A percentile compares a stretch with the other conserved stretches of the same genome.
phyloP scores from a whole-genome alignment of 2,888 invertebrate genomes.

The Phortica magna region DNA sequence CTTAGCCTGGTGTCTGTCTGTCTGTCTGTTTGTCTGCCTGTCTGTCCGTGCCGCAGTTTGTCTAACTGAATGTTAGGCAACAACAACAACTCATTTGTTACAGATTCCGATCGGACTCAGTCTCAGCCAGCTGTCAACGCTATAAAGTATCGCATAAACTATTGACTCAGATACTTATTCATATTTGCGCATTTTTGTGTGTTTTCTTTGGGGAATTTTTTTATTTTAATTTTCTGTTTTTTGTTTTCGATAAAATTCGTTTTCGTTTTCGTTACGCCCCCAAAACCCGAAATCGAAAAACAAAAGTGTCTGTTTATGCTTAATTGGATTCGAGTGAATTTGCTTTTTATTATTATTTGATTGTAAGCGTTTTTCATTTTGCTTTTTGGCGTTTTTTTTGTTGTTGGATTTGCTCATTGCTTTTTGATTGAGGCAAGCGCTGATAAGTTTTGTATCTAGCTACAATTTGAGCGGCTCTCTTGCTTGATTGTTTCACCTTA shows the following conservation, averaged over 20 bases:
- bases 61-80: slow-evolving; percentile 21
- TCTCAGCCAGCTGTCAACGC: slow-evolving; percentile 19
- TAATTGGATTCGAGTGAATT: slow-evolving; percentile 17
- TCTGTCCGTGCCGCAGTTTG: not conserved
- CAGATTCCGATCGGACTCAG: not conserved
- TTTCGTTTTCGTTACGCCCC: slow-evolving; percentile 44
- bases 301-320: slow-evolving; percentile 7
- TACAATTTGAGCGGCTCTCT: not conserved
- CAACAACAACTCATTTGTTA: slow-evolving; percentile 26
- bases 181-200: slow-evolving; percentile 21
- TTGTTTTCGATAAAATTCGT: slow-evolving; percentile 36
- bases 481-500: not conserved
- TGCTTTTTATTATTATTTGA: slow-evolving; percentile 39
- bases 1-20: slow-evolving; percentile 4
- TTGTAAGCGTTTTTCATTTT: slow-evolving; percentile 12
- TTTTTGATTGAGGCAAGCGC: not conserved
- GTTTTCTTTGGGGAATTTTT: slow-evolving; percentile 30
- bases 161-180: slow-evolving; percentile 33
- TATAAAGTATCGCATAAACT: slow-evolving; percentile 32
- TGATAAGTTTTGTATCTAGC: not conserved
- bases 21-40: not conserved
- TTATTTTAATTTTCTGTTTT: slow-evolving; percentile 33
- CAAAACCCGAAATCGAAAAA: slow-evolving; percentile 21
- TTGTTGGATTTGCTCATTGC: not conserved
- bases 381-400: slow-evolving; percentile 36